phyloP scores from a whole-genome alignment of 2,888 invertebrate species.

The Rhabditophanes sp. region DNA sequence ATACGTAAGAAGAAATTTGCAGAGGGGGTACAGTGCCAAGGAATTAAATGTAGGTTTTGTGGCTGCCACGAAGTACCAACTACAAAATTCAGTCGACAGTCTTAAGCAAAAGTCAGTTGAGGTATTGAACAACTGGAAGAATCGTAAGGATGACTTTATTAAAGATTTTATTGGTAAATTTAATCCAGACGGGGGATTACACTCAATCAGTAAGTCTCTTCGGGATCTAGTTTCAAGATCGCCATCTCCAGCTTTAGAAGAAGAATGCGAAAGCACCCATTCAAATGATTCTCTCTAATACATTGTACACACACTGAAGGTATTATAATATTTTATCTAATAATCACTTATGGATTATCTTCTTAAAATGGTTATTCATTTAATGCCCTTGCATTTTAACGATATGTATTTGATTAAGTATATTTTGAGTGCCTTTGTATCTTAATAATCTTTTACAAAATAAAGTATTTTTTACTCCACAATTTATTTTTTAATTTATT shows the following conservation, averaged over 20 bases:
- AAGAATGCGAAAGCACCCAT: too few relatives aligned
- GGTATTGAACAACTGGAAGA: slow-evolving; percentile 88
- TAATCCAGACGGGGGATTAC: slow-evolving; percentile 44
- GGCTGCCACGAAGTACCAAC: slow-evolving; percentile 79
- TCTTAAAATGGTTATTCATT: too few relatives aligned
- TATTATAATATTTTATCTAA: too few relatives aligned
- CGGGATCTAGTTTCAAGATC: slow-evolving; percentile 17
- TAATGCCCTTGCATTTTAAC: too few relatives aligned
- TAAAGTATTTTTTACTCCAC: too few relatives aligned
- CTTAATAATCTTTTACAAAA: too few relatives aligned
- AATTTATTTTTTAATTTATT: too few relatives aligned
- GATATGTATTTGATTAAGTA: too few relatives aligned
- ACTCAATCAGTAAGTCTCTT: slow-evolving; percentile 48
- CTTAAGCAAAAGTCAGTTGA: slow-evolving; percentile 78
- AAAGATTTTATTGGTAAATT: slow-evolving; percentile 81
- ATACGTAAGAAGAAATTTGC: slow-evolving; percentile 84
- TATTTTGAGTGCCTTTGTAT: too few relatives aligned
- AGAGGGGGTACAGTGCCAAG: slow-evolving; percentile 87
- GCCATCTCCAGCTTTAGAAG: slow-evolving; percentile 28
- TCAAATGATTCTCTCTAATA: too few relatives aligned
- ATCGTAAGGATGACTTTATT: slow-evolving; percentile 84
- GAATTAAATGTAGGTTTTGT: slow-evolving; percentile 91
- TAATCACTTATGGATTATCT: too few relatives aligned
- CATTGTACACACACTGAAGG: too few relatives aligned
- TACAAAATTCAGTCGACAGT: slow-evolving; percentile 87